Conservation (phyloP, 2,113 vertebrate species). For the Nothocercus nigrocapillus region DNA sequence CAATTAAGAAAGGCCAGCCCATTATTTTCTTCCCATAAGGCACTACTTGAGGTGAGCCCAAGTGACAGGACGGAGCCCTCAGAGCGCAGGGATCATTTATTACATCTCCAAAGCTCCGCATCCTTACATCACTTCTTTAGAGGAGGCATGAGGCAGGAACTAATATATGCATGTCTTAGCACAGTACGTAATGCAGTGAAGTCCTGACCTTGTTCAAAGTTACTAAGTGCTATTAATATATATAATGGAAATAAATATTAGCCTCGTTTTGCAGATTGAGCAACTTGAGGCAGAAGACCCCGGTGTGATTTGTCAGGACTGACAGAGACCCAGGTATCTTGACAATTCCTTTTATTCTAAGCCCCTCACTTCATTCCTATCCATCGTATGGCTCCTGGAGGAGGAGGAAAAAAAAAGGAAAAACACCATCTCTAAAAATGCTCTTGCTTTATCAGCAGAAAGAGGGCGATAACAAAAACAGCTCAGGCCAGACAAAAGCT, state of each 20-base stretch:
- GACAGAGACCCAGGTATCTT: conserved; percentile 15
- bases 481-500: conserved; percentile 53
- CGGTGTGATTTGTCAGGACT: neutral
- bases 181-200: conserved; percentile 21
- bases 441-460: conserved; percentile 62
- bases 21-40: neutral
- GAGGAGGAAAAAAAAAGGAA: no score
- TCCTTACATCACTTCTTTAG: conserved; percentile 46
- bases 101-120: conserved; percentile 27
- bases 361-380: conserved; percentile 34
- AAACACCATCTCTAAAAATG: conserved; percentile 11
- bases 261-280: conserved; percentile 16
- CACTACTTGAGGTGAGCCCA: neutral
- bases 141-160: conserved; percentile 29
- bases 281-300: neutral
- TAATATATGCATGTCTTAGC: conserved; percentile 61
- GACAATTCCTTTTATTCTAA: conserved; percentile 25
- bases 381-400: neutral
- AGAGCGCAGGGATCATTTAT: neutral
- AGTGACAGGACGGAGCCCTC: neutral
- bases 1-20: neutral
- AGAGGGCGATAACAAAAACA: conserved; percentile 44
- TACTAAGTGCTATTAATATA: conserved; percentile 69
- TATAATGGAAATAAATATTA: conserved; percentile 60
- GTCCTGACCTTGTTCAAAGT: conserved; percentile 69